Conservation (phyloP, 2,113 vertebrate genomes). For the Pollachius pollachius region DNA sequence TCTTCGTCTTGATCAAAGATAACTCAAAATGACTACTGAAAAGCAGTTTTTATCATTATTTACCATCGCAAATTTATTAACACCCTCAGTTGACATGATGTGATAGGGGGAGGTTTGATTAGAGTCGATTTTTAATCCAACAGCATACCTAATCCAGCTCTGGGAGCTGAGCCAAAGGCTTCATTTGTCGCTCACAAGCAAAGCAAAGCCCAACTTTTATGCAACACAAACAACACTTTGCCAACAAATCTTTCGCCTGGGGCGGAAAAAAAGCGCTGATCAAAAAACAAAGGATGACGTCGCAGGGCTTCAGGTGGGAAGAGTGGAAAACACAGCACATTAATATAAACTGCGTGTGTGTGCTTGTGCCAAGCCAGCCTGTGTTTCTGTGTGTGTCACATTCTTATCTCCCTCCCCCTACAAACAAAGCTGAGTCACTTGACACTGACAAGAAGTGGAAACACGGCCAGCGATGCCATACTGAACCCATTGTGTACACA, state of each 20-base stretch:
- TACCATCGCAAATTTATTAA: background rate
- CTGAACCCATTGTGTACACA: constrained; percentile 3
- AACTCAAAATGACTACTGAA: constrained; percentile 9
- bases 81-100: background rate
- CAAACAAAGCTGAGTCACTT: constrained; percentile 9
- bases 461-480: constrained; percentile 22
- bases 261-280: constrained; percentile 26
- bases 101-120: constrained; percentile 24
- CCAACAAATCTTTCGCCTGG: constrained; percentile 30
- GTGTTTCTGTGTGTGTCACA: background rate
- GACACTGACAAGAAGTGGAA: constrained; percentile 12
- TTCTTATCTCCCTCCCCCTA: constrained; percentile 5
- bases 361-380: constrained; percentile 8
- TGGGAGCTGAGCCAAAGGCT: constrained; percentile 48
- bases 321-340: constrained; percentile 13
- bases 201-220: constrained; percentile 25
- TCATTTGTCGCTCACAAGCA: constrained; percentile 31
- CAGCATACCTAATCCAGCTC: constrained; percentile 34
- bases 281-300: constrained; percentile 24
- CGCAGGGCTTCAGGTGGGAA: constrained; percentile 22
- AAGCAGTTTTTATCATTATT: constrained; percentile 7
- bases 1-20: background rate
- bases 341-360: constrained; percentile 28
- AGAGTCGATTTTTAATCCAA: constrained; percentile 12
- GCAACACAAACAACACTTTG: constrained; percentile 31